Percentiles rank a stretch among this genome's conserved stretches.
phyloP scores from a whole-genome alignment of 2,888 invertebrate genomes.

The Bellardia bayeri region DNA sequence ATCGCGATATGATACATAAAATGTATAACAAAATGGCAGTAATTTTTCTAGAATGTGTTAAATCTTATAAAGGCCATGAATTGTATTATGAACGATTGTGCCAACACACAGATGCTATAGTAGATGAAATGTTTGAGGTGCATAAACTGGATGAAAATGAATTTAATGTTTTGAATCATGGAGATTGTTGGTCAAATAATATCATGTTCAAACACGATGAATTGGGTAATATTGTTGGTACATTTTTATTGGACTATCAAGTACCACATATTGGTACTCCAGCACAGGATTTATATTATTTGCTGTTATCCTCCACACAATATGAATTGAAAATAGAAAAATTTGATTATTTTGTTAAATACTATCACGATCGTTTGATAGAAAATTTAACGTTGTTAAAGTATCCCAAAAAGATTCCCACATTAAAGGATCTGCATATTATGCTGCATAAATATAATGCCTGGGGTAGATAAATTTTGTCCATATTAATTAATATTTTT shows the following conservation, averaged over 20 bases:
- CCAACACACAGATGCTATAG: conserved; percentile 40
- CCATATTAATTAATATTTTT: background rate
- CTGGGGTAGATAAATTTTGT: conserved; percentile 72
- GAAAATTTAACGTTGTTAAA: conserved; percentile 76
- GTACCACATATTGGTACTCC: conserved; percentile 77
- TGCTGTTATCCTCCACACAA: conserved; percentile 78
- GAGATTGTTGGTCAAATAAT: conserved; percentile 80
- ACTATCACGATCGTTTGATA: conserved; percentile 77
- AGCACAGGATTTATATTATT: conserved; percentile 78
- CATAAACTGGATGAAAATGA: conserved; percentile 74
- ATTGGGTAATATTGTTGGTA: conserved; percentile 74
- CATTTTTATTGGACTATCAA: conserved; percentile 79
- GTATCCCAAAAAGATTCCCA: conserved; percentile 76
- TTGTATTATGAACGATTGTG: conserved; percentile 72
- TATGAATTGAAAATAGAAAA: conserved; percentile 77
- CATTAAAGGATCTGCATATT: conserved; percentile 75
- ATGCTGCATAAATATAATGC: conserved; percentile 74
- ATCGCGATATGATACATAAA: conserved; percentile 40
- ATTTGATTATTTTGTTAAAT: conserved; percentile 80
- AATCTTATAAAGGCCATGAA: conserved; percentile 57
- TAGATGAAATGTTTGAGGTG: conserved; percentile 63
- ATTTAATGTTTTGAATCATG: conserved; percentile 79
- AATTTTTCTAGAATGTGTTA: conserved; percentile 61
- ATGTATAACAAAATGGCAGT: conserved; percentile 22
- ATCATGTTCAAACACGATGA: conserved; percentile 79